phyloP scores from a whole-genome alignment of 1,140 invertebrate genomes.

The Laupala kohalensis region DNA sequence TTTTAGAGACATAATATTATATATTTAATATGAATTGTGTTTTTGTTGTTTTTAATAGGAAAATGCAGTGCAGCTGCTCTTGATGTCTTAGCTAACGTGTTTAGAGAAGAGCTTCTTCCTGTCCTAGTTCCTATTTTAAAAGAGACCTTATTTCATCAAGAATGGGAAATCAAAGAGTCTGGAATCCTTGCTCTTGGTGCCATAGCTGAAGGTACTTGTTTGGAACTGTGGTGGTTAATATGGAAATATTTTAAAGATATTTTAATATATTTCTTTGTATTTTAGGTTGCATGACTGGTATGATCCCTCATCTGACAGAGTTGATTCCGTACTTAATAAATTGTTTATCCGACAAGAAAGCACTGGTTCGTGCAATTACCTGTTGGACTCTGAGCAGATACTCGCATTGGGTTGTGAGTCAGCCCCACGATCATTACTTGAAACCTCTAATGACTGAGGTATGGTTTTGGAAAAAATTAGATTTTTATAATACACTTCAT shows the following conservation, averaged over 20 bases:
- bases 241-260: background rate
- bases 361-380: constrained; percentile 92
- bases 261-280: background rate
- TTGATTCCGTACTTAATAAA: constrained; percentile 91
- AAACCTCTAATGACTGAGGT: constrained; percentile 93
- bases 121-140: constrained; percentile 92
- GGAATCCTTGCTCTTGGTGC: constrained; percentile 92
- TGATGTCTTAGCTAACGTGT: constrained; percentile 94
- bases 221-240: background rate
- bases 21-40: background rate
- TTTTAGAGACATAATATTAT: background rate
- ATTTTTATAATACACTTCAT: no score
- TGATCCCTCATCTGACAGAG: constrained; percentile 90
- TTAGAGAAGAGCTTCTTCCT: constrained; percentile 86
- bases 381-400: constrained; percentile 98
- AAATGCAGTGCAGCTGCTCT: constrained; percentile 97
- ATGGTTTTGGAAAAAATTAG: no score
- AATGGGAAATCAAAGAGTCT: constrained; percentile 95
- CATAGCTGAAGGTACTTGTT: constrained; percentile 76
- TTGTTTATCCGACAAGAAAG: constrained; percentile 88
- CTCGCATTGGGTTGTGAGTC: constrained; percentile 93
- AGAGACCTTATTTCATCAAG: constrained; percentile 87
- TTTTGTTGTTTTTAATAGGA: constrained; percentile 27
- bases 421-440: constrained; percentile 85
- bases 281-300: constrained; percentile 87